Evolutionary conservation across 2,888 invertebrate species (phyloP), one percentile per base, ranked within the genome.

Genomic region (Drosophila melanosoma): DNA sequence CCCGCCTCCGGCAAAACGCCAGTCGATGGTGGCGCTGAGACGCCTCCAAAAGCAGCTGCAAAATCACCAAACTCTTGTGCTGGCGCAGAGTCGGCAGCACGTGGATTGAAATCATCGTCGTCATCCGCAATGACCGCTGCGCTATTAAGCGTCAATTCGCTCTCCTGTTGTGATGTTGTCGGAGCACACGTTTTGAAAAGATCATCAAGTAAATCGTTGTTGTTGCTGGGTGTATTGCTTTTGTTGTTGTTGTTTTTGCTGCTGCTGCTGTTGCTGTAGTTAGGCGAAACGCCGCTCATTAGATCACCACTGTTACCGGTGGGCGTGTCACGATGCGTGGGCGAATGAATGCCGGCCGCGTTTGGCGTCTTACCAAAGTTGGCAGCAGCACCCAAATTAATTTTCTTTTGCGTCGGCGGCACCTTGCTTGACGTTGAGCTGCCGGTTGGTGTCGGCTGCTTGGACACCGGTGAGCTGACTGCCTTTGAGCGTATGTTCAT

Each of bases 11-110:
- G 74, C 40, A 76, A 56, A 20, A 91, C 69, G 51, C 87, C 83
- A 35, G 82, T 69, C 26, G 89, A 82, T 0, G 91, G 91, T 8
- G 82, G 69, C 53, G 72, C 48, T 29, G 67, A 17, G 4, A 40
- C 71, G 20, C 85, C 89, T 17, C 94, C 94, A 91, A 97, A 97
- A 0, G 96, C 97, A 74, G 95, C 94, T 6, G 95, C 94, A 91
- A 97, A 97, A 93, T 97, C 97, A 0, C 97, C 97, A 92, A 97
- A 97, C 69, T 97, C 97, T 63, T 78, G 87, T 65, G 80, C 66
- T 42, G 82, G 77, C 20, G 91, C 77, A 40, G 90, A 79, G 74
- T 94, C 94, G 6, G 91, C 92, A 53, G 94, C 93, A 64, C 94
- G 89, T 17, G 93, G 93, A 90, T 93, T 92, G 52, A 93, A 93